A percentile compares a stretch with the other conserved stretches of the same genome.
phyloP scores from a whole-genome alignment of 2,888 invertebrate species.

The Xanthorhoe designata region DNA sequence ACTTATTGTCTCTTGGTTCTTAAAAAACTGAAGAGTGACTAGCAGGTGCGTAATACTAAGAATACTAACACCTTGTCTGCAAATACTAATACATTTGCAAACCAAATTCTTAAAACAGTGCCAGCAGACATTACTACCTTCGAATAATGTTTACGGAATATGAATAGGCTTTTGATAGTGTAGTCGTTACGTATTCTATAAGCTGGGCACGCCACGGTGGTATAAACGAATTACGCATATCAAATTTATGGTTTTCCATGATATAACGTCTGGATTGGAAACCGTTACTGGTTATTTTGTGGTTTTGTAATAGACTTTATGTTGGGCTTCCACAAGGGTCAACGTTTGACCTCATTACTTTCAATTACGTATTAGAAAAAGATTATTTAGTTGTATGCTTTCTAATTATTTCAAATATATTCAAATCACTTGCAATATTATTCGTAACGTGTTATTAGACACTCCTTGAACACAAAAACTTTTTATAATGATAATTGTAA shows the following conservation, averaged over 20 bases:
- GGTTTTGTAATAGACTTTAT: conserved; percentile 4
- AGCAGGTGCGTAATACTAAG: conserved; percentile 19
- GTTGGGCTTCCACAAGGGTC: conserved; percentile 18
- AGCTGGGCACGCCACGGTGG: conserved; percentile 28
- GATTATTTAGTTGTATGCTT: not conserved
- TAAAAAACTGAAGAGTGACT: conserved; percentile 10
- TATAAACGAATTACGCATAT: conserved; percentile 45
- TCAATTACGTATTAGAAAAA: not conserved
- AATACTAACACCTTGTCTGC: conserved; percentile 23
- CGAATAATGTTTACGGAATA: conserved; percentile 44
- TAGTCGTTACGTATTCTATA: conserved; percentile 34
- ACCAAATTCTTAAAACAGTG: conserved; percentile 33
- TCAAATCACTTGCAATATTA: not conserved
- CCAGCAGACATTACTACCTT: conserved; percentile 36
- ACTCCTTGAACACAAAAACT: not conserved
- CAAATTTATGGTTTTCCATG: conserved; percentile 46
- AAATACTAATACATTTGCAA: conserved; percentile 31
- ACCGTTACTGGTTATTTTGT: conserved; percentile 5
- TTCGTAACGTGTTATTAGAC: not conserved
- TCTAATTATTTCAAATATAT: too few species aligned
- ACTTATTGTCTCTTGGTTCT: not conserved
- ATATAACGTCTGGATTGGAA: conserved; percentile 29
- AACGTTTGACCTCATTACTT: conserved; percentile 12
- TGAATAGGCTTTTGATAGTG: conserved; percentile 40
- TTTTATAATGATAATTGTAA: not conserved